A percentile compares a stretch with the other conserved stretches of the same genome.
Evolutionary conservation across 2,888 invertebrate genomes (phyloP).

Genomic region (Apeira syringaria): DNA sequence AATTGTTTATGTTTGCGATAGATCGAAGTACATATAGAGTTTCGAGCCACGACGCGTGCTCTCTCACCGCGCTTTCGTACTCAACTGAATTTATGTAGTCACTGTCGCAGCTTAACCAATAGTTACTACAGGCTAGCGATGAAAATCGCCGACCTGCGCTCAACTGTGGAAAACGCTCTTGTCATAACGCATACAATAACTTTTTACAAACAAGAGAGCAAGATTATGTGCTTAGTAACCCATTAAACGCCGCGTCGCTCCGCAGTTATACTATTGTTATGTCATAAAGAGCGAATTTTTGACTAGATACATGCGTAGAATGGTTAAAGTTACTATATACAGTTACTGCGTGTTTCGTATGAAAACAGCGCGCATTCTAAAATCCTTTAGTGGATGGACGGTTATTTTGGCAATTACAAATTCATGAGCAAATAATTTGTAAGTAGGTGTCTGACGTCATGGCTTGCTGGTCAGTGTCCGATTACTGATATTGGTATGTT

Average conservation of each 20-base stretch:
- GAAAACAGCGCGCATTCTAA: constrained; percentile 1
- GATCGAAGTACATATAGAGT: constrained; percentile 6
- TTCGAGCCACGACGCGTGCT: constrained; percentile 16
- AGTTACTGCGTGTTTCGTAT: background rate
- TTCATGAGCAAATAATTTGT: background rate
- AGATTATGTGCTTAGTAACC: constrained; percentile 24
- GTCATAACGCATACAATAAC: constrained; percentile 40
- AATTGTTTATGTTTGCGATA: constrained; percentile 21
- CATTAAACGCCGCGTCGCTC: constrained; percentile 15
- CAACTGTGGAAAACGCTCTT: constrained; percentile 67
- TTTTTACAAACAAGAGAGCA: constrained; percentile 27
- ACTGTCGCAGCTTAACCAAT: constrained; percentile 14
- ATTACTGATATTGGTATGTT: no score
- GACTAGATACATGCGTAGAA: background rate
- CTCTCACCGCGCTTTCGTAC: constrained; percentile 9
- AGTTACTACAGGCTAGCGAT: constrained; percentile 14
- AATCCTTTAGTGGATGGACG: constrained; percentile 4
- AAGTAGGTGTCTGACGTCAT: background rate
- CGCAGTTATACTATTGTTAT: constrained; percentile 10
- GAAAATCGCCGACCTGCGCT: constrained; percentile 43
- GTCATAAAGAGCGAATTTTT: constrained; percentile 18
- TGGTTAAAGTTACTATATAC: background rate
- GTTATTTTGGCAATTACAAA: constrained; percentile 9
- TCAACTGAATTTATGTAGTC: constrained; percentile 20
- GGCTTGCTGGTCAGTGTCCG: no score